A percentile compares a stretch with the other conserved stretches of the same genome.
These are phyloP conservation scores for Ormyrus thymus DNA, from an alignment of 2,888 invertebrate genomes.

Conservation along the genomic window DNA sequence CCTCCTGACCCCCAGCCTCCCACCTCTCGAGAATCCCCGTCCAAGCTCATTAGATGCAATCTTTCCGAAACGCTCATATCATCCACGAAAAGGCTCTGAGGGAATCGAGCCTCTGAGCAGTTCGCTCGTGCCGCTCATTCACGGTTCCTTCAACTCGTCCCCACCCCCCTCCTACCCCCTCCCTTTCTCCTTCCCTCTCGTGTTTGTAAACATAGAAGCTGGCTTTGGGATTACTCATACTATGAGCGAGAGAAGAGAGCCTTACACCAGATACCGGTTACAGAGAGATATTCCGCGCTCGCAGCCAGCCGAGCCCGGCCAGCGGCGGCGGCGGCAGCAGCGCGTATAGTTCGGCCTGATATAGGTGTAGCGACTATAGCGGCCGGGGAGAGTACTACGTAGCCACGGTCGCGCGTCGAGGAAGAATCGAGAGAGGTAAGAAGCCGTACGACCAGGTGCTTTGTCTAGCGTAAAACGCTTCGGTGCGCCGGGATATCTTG, in stretches of 20 bases:
- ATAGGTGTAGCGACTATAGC: not conserved
- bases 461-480: slow-evolving; percentile 33
- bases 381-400: not conserved
- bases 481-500: not conserved
- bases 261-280: slow-evolving; percentile 60
- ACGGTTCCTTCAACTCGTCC: slow-evolving; percentile 66
- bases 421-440: not conserved
- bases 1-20: slow-evolving; percentile 48
- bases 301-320: not conserved
- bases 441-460: slow-evolving; percentile 11
- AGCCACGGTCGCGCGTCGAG: too few species aligned
- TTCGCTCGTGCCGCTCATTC: slow-evolving; percentile 59
- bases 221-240: slow-evolving; percentile 67
- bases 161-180: slow-evolving; percentile 53
- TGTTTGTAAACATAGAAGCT: slow-evolving; percentile 69
- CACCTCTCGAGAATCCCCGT: too few species aligned
- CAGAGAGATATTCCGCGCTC: slow-evolving; percentile 18
- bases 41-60: too few species aligned
- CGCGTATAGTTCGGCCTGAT: not conserved
- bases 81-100: too few species aligned
- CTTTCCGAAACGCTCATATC: too few species aligned
- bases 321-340: not conserved
- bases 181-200: slow-evolving; percentile 62
- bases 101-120: too few species aligned
- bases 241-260: slow-evolving; percentile 9